These are phyloP conservation scores for Macrotis lagotis DNA, from an alignment of 2,113 vertebrate genomes.

Conservation along the genomic window DNA sequence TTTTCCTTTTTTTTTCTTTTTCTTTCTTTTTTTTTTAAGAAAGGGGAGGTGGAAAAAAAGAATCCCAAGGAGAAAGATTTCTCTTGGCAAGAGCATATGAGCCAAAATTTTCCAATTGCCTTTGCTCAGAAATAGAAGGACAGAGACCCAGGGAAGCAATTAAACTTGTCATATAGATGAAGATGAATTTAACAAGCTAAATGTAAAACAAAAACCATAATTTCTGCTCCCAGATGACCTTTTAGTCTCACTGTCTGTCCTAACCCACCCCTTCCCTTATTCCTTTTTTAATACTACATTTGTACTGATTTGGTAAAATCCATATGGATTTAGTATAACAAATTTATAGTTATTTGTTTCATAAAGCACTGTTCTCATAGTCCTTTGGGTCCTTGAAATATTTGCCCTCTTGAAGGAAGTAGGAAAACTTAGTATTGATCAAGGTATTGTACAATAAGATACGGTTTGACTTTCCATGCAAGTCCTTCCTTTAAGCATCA, in stretches of 20 bases:
- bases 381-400: too few species aligned
- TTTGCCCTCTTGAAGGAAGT: too few species aligned
- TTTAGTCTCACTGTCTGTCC: not conserved
- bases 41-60: not conserved
- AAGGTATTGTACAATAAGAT: too few species aligned
- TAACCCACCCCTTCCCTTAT: not conserved
- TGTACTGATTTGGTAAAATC: not conserved
- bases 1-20: not conserved
- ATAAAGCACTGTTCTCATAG: not conserved
- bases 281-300: not conserved
- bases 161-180: conserved; percentile 28
- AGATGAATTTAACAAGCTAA: conserved; percentile 48
- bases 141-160: conserved; percentile 46
- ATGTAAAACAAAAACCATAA: conserved; percentile 7
- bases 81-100: conserved; percentile 19
- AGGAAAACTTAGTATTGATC: too few species aligned
- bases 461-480: too few species aligned
- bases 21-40: not conserved
- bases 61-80: not conserved
- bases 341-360: not conserved
- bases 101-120: not conserved
- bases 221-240: not conserved
- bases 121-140: conserved; percentile 52
- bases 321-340: not conserved
- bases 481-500: not conserved